Evolutionary conservation across 1,140 invertebrate species (phyloP).

Genomic region (Andricus grossulariae): DNA sequence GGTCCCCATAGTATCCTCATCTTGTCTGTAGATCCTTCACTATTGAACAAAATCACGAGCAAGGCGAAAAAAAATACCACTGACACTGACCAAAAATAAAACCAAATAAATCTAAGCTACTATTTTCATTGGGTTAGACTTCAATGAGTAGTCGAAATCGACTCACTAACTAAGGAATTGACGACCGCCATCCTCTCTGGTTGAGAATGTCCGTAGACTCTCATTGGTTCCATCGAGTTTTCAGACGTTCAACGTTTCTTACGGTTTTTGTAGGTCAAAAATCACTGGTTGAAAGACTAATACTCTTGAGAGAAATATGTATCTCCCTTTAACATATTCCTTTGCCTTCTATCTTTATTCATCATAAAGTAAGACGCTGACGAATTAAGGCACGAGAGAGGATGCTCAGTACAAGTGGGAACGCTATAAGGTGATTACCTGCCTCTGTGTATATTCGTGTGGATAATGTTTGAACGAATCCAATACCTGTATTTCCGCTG

Average conservation of each 20-base stretch:
- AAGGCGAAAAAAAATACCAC: conserved; percentile 4
- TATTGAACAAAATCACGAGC: too few species aligned
- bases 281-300: conserved; percentile 46
- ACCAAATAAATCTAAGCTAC: too few species aligned
- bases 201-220: not conserved
- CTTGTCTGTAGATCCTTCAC: too few species aligned
- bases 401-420: not conserved
- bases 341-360: conserved; percentile 42
- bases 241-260: conserved; percentile 49
- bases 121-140: conserved; percentile 20
- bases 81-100: conserved; percentile 37
- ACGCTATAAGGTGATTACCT: not conserved
- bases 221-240: conserved; percentile 22
- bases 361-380: not conserved
- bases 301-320: conserved; percentile 34
- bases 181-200: conserved; percentile 42
- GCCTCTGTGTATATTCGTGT: not conserved
- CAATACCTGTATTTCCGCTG: conserved; percentile 45
- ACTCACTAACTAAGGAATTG: conserved; percentile 38
- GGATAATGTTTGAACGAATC: conserved; percentile 30
- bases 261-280: conserved; percentile 65
- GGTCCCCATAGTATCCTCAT: too few species aligned
- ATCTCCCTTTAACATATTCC: conserved; percentile 21
- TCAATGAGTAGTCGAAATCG: conserved; percentile 34
- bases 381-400: not conserved